Base-by-base conservation (phyloP, 2,888 invertebrate species). In the Muscina levida region DNA sequence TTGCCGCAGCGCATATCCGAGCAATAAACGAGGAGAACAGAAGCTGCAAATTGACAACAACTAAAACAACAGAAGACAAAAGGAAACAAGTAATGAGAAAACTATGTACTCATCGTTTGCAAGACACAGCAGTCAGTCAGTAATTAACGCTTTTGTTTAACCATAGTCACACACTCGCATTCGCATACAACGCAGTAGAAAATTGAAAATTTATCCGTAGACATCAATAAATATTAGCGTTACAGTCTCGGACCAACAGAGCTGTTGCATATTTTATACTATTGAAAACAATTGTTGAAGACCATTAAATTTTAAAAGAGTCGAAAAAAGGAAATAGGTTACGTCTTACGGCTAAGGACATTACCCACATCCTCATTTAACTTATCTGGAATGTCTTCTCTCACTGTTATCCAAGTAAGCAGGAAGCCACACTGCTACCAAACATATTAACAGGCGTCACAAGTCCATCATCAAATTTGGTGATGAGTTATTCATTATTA, bases 131-230 rank as follows among this genome's bases (percentile, higher is more conserved):
- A 11, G 62, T 62, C 62, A 22, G 13, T n/a, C 22, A 13, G 62
- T 22, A 62, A 39, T 62, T 39, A 42, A 62, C 42, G 62, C 62
- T 62, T 62, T 62, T 62, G 62, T 42, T 62, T 37, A 62, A 62
- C 62, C 37, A 5, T 22, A 42, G 62, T 62, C 19, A 22, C 8
- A n/a, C 11, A 26, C 44, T 56, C 31, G 31, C 31, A 31, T 8
- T 31, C 31, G 31, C 62, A 19, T 22, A 22, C 62, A 17, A 42
- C 42, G n/a, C n/a, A n/a, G n/a, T 19, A 62, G 17, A 62, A 39
- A 62, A 62, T 42, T 22, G 62, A 62, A 39, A 11, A 62, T 6
- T 37, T 19, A 62, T 6, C 39, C 39, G 22, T 19, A 59, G 59
- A 42, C 62, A 62, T 42, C 39, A 62, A 62, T 62, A 42, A 62